These are phyloP conservation scores for Celastrina argiolus DNA, from an alignment of 2,888 invertebrate genomes.

Conservation along the genomic window DNA sequence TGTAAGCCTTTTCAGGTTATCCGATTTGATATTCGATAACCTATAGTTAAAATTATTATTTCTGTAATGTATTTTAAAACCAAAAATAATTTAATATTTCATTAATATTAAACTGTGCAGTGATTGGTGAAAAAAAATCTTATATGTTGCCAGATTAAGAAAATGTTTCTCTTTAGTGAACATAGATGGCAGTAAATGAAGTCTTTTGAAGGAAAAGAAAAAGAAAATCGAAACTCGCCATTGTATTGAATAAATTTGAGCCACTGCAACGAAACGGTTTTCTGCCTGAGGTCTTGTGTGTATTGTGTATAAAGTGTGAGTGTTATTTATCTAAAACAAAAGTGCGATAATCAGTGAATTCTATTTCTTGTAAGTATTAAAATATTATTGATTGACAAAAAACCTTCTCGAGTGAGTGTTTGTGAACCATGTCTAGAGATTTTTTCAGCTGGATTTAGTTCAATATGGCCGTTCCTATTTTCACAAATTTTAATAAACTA, in stretches of 20 bases:
- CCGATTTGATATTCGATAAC: no score
- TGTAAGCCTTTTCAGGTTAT: no score
- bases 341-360: constrained; percentile 60
- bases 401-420: constrained; percentile 29
- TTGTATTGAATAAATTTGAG: constrained; percentile 40
- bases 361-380: constrained; percentile 65
- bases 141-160: constrained; percentile 14
- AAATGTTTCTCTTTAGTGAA: constrained; percentile 23
- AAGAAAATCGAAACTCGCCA: constrained; percentile 58
- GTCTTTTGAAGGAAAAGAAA: constrained; percentile 42
- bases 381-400: constrained; percentile 31
- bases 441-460: constrained; percentile 50
- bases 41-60: no score
- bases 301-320: constrained; percentile 66
- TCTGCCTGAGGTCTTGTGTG: constrained; percentile 73
- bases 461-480: constrained; percentile 74
- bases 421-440: constrained; percentile 38
- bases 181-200: constrained; percentile 47
- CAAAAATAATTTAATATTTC: no score
- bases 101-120: neutral
- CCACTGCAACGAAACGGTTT: constrained; percentile 70
- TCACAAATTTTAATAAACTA: constrained; percentile 39
- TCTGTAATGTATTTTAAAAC: no score
- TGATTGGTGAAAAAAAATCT: neutral
- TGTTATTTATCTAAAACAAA: constrained; percentile 54